Conservation (phyloP, 2,113 vertebrate genomes). For the Prietella phreatophila region DNA sequence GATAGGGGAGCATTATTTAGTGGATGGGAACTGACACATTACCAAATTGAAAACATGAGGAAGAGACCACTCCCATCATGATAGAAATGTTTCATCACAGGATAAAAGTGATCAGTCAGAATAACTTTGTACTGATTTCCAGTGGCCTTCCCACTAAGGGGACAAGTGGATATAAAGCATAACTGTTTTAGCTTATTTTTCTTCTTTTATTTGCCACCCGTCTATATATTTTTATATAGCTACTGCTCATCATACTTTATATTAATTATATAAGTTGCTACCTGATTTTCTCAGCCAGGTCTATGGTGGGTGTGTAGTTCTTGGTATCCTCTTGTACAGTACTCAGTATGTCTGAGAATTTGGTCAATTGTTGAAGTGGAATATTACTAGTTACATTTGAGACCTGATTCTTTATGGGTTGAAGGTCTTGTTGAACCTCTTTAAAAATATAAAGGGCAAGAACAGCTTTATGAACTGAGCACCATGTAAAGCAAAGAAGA, state of each 20-base stretch:
- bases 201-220: not conserved
- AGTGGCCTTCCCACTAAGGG: not conserved
- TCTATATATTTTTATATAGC: not conserved
- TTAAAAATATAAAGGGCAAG: not conserved
- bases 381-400: not conserved
- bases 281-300: constrained; percentile 6
- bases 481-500: not conserved
- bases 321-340: not conserved
- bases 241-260: not conserved
- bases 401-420: not conserved
- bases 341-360: not conserved
- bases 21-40: not conserved
- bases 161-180: not conserved
- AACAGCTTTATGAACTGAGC: not conserved
- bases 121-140: not conserved
- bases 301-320: not conserved
- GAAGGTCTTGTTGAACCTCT: constrained; percentile 2
- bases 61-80: not conserved
- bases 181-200: not conserved
- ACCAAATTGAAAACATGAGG: not conserved
- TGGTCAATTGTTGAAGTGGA: not conserved
- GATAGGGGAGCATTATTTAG: not conserved
- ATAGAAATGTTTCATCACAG: not conserved
- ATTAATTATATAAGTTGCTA: no score
- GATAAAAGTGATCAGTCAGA: not conserved